Evolutionary conservation across 92 coral and sea anemone genomes (phyloP), one percentile per base, ranked within the genome.

Genomic region (Porites rus): DNA sequence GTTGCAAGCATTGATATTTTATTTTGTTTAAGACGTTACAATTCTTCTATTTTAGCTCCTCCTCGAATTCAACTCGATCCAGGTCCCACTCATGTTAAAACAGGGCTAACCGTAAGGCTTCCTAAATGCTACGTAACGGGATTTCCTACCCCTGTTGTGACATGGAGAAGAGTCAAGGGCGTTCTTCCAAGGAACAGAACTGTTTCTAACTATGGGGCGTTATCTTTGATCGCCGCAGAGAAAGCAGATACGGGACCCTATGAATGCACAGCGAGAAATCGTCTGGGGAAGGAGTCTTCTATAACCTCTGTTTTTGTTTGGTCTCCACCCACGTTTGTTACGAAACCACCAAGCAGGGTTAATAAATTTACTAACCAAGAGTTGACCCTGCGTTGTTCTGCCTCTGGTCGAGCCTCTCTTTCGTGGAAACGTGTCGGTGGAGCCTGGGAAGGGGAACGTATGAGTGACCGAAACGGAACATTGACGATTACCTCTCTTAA

Each of bases 101-200:
- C 10, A 7, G 74, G 88, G 6, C 51, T 64, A 28, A 84, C 64
- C 4, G 82, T 19, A 14, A 65, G 75, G 0, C 74, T 84, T 2
- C 82, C 88, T 12, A 64, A 21, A 19, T 84, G 82, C 38, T 51
- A 52, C 75, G 88, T 75, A 74, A 84, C 80, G 2, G 88, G 88
- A 4, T 84, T 62, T 84, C 88, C 88, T 5, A 28, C 51, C 0
- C 82, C 82, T 0, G 6, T 8, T 22, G 60, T 84, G 24, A 74
- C 75, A 18, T 75, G 88, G 88, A 65, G 56, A 7, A 84, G 75
- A 61, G 0, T 75, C 1, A 19, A 63, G 43, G 88, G 74, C 0
- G 31, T 25, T 17, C n/a, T 75, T 54, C 22, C 88, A 2, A 64
- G 17, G 22, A 43, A 84, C 58, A 63, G 88, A n/a, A 18, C 66